Conservation (phyloP, 2,113 vertebrate genomes). For the Lasiurus cinereus region DNA sequence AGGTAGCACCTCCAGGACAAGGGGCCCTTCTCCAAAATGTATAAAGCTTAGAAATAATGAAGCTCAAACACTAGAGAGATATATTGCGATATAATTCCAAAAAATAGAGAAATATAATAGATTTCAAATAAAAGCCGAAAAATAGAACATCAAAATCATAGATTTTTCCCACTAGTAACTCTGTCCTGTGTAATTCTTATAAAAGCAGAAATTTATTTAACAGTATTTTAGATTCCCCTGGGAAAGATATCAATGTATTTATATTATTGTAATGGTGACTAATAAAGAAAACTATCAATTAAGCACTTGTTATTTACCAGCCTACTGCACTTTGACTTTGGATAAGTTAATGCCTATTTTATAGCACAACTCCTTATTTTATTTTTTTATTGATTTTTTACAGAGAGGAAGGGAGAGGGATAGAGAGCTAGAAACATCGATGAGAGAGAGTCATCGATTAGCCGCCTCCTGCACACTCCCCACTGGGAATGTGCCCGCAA, state of each 20-base stretch:
- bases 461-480: no score
- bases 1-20: background rate
- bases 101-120: background rate
- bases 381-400: no score
- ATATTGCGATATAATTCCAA: background rate
- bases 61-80: background rate
- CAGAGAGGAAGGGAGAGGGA: no score
- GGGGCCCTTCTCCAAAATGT: background rate
- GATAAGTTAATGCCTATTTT: background rate
- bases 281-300: background rate
- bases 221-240: background rate
- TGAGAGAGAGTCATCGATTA: no score
- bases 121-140: background rate
- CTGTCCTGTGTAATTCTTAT: background rate
- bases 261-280: background rate
- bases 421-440: no score
- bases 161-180: background rate
- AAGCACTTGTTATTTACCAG: background rate
- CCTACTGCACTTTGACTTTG: background rate
- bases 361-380: no score
- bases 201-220: conserved; percentile 27
- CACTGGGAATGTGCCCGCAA: no score
- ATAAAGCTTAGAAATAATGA: conserved; percentile 8
- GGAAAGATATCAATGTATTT: background rate
- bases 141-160: background rate